phyloP scores from a whole-genome alignment of 1,140 invertebrate genomes.

The Diorhabda carinulata region DNA sequence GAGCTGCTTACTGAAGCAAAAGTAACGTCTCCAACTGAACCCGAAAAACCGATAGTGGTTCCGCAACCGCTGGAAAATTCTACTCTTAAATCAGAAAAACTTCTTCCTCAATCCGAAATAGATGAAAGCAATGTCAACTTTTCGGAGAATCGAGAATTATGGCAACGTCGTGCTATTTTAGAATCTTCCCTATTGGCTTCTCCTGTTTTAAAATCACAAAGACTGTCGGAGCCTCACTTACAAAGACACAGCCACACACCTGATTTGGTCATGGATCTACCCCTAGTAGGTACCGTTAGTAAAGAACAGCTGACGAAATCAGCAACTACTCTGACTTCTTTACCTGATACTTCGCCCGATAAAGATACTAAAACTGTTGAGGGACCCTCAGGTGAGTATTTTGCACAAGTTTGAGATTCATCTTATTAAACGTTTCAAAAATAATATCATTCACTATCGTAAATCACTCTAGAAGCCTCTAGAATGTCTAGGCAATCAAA shows the following conservation, averaged over 20 bases:
- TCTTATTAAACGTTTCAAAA: no score
- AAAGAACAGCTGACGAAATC: conserved; percentile 54
- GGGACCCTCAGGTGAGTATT: conserved; percentile 1
- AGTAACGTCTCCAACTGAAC: background rate
- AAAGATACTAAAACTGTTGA: conserved; percentile 32
- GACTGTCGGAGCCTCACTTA: conserved; percentile 50
- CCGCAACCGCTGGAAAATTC: background rate
- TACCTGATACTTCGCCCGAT: conserved; percentile 26
- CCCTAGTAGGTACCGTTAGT: conserved; percentile 51
- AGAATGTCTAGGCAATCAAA: no score
- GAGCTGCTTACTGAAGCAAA: background rate
- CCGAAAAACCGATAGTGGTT: background rate
- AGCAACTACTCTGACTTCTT: conserved; percentile 37
- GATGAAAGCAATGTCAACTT: conserved; percentile 43
- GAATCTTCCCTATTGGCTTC: conserved; percentile 46
- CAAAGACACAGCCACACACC: conserved; percentile 67
- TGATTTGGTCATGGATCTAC: conserved; percentile 86
- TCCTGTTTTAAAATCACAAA: conserved; percentile 45
- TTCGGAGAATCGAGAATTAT: conserved; percentile 56
- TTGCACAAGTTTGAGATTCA: no score
- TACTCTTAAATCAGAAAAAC: conserved; percentile 6
- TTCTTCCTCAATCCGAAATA: conserved; percentile 28
- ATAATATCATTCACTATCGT: no score
- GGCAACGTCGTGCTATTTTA: conserved; percentile 59
- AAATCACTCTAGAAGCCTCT: no score